Base-by-base conservation (phyloP, 2,113 vertebrate genomes). In the Tachysurus vachellii region DNA sequence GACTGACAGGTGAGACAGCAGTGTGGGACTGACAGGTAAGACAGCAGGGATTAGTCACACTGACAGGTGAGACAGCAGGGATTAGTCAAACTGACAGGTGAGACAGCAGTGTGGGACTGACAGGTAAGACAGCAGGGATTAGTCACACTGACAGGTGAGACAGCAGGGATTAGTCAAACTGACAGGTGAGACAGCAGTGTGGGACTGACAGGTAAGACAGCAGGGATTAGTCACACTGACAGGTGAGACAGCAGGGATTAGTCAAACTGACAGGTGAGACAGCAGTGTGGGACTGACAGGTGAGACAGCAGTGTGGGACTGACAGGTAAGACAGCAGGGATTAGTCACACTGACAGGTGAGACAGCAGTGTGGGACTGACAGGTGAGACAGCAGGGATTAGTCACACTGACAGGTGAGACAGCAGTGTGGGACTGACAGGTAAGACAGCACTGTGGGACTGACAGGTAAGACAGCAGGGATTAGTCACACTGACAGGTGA, bases 11-110 rank as follows among this genome's bases (percentile, higher is more conserved):
- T 36, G 36, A 36, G 36, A 98, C 92, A 97, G 97, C 91, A 97
- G 96, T 88, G 96, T 96, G 85, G 97, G 98, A 16, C 90, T 99
- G 94, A 80, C 54, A 80, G 53, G 53, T 80, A n/a, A n/a, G 71
- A 17, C 10, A 31, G 66, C 19, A 5, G 47, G 47, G 47, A 3
- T 50, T 50, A 36, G 36, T 9, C 8, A 12, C 26, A 47, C 44
- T 5, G 42, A 50, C 71, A 26, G 44, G 44, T 75, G 36, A 75
- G 44, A 75, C 71, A 47, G 47, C 2, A 0, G 11, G 21, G 23
- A 23, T 53, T 1, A 77, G 47, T 31, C 6, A 56, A 16, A 56
- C 76, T 31, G 53, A 53, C 53, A 10, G 77, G 77, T 57, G 53
- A n/a, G 73, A 26, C 19, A 12, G 42, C 14, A n/a, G n/a, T n/a